Conservation (phyloP, 2,797 vertebrate species). For the Alauda arvensis region DNA sequence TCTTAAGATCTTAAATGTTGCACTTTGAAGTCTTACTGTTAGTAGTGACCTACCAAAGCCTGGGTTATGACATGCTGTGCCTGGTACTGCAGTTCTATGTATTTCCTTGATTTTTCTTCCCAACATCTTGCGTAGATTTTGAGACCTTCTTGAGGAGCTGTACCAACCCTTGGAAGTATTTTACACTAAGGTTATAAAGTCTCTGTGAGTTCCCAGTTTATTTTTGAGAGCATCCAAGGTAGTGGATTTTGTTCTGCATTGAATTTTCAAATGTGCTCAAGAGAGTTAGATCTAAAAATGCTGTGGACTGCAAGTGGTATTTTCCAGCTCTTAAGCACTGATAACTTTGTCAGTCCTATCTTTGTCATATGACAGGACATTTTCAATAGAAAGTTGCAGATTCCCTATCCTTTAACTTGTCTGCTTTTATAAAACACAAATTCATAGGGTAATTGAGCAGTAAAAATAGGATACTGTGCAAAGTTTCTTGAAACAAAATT, state of each 20-base stretch:
- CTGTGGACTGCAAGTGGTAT: background rate
- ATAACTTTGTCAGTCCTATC: background rate
- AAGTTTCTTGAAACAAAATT: background rate
- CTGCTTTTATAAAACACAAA: background rate
- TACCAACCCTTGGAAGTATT: background rate
- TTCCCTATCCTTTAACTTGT: background rate
- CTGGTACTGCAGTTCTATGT: background rate
- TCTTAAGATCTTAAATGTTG: background rate
- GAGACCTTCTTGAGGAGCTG: background rate
- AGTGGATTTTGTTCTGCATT: background rate
- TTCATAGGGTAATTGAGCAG: background rate
- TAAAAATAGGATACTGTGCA: background rate
- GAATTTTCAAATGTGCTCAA: background rate
- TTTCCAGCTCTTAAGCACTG: background rate
- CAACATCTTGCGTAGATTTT: background rate
- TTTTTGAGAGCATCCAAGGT: background rate
- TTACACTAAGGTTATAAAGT: background rate
- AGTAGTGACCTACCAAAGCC: background rate
- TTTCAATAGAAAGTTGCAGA: background rate
- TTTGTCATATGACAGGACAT: background rate
- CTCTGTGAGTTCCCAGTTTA: background rate
- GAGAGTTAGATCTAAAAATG: background rate
- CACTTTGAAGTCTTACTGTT: background rate
- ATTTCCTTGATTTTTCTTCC: background rate
- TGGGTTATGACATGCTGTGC: background rate